Percentiles rank a stretch among this genome's conserved stretches.
Conservation (phyloP, 2,113 vertebrate genomes). For the Heterocephalus glaber region DNA sequence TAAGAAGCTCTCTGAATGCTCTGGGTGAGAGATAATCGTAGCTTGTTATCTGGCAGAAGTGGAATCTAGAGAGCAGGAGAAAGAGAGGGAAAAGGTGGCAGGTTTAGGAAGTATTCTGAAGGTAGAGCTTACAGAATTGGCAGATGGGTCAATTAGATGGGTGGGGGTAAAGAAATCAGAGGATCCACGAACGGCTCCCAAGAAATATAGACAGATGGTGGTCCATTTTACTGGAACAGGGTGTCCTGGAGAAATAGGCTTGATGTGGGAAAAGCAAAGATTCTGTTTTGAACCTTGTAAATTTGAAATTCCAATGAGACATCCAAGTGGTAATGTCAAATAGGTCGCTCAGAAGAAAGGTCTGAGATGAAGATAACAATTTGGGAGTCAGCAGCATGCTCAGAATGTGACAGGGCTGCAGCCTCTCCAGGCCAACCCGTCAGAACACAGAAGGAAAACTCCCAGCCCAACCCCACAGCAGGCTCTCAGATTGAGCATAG, state of each 20-base stretch:
- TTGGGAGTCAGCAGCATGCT: background rate
- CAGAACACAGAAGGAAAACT: background rate
- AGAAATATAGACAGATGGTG: background rate
- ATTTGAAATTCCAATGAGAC: constrained; percentile 14
- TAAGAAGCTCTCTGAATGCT: background rate
- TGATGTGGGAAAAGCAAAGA: background rate
- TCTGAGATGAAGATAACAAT: background rate
- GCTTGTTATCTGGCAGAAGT: background rate
- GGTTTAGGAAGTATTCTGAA: background rate
- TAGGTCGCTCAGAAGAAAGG: background rate
- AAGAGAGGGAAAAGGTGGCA: background rate
- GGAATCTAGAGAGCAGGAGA: background rate
- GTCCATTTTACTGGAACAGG: background rate
- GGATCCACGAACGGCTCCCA: background rate
- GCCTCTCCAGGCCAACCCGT: background rate
- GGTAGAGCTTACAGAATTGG: background rate
- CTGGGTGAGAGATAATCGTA: background rate
- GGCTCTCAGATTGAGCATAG: background rate
- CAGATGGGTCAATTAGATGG: background rate
- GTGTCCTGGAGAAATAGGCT: background rate
- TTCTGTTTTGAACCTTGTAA: background rate
- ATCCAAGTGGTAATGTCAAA: background rate
- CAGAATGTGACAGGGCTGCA: background rate
- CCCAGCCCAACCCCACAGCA: background rate
- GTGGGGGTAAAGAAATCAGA: background rate